Percentiles rank a stretch among this genome's conserved stretches.
These are phyloP conservation scores for Calameuta pallipes DNA, from an alignment of 2,888 invertebrate genomes.

Conservation along the genomic window DNA sequence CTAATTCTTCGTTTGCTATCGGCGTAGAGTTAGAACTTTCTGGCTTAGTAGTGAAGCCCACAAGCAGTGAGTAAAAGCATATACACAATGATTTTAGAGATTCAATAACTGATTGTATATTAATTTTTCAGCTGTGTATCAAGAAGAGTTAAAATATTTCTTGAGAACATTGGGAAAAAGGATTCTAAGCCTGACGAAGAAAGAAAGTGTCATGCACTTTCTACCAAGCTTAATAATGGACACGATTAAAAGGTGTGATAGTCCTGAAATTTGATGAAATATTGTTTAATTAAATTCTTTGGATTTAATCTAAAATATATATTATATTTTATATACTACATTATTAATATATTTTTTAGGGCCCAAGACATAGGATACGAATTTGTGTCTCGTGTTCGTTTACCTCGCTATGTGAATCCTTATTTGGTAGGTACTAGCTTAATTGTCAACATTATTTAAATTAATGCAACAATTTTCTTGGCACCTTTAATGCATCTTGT, in stretches of 20 bases:
- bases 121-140: conserved; percentile 64
- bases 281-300: not conserved
- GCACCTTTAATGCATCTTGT: conserved; percentile 3
- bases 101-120: too few species aligned
- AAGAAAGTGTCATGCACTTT: conserved; percentile 71
- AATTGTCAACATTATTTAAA: too few species aligned
- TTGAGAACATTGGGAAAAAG: conserved; percentile 77
- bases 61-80: conserved; percentile 69
- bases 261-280: too few species aligned
- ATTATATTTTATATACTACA: conserved; percentile 1
- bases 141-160: conserved; percentile 76
- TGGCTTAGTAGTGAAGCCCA: conserved; percentile 76
- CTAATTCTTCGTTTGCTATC: conserved; percentile 71
- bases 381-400: conserved; percentile 67
- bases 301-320: not conserved
- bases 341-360: conserved; percentile 41
- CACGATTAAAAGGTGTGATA: conserved; percentile 71
- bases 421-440: conserved; percentile 68
- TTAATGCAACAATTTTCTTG: not conserved
- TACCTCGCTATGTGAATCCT: conserved; percentile 78
- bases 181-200: conserved; percentile 73
- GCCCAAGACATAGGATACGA: conserved; percentile 63
- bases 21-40: conserved; percentile 76
- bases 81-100: conserved; percentile 12
- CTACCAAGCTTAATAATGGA: conserved; percentile 76